Conservation (phyloP, 2,888 invertebrate genomes). For the Leptopilina drosophilae region DNA sequence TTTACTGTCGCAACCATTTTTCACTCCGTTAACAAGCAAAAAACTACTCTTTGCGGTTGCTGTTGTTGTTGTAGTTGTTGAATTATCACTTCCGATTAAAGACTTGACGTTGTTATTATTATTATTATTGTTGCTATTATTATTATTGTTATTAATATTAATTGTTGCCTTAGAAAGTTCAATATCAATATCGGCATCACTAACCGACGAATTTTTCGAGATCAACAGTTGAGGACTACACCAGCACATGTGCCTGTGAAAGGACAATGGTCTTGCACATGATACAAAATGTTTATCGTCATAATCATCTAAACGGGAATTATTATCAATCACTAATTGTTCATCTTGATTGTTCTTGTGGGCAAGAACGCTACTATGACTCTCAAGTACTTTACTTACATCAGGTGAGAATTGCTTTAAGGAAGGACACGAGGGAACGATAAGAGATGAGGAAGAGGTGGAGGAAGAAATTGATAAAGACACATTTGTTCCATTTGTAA, state of each 20-base stretch:
- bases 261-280: constrained; percentile 73
- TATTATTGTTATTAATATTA: constrained; percentile 41
- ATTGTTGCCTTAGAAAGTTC: constrained; percentile 15
- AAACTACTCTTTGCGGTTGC: neutral
- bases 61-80: too few species aligned
- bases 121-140: constrained; percentile 38
- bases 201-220: constrained; percentile 6
- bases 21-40: constrained; percentile 11
- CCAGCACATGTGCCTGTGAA: constrained; percentile 74
- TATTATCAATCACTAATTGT: constrained; percentile 51
- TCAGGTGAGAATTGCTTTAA: constrained; percentile 46
- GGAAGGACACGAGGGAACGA: constrained; percentile 49
- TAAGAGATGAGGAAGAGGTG: constrained; percentile 47
- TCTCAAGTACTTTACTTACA: constrained; percentile 42
- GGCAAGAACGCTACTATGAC: neutral
- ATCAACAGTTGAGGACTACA: constrained; percentile 57
- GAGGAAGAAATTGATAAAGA: constrained; percentile 40
- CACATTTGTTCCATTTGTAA: constrained; percentile 28
- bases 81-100: constrained; percentile 14
- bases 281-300: constrained; percentile 20
- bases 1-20: constrained; percentile 24
- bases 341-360: constrained; percentile 48
- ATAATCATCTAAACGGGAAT: constrained; percentile 42
- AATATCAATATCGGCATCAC: constrained; percentile 4
- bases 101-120: constrained; percentile 38